These are phyloP conservation scores for Apodemus agrarius DNA, from an alignment of 2,797 vertebrate species.

Conservation along the genomic window DNA sequence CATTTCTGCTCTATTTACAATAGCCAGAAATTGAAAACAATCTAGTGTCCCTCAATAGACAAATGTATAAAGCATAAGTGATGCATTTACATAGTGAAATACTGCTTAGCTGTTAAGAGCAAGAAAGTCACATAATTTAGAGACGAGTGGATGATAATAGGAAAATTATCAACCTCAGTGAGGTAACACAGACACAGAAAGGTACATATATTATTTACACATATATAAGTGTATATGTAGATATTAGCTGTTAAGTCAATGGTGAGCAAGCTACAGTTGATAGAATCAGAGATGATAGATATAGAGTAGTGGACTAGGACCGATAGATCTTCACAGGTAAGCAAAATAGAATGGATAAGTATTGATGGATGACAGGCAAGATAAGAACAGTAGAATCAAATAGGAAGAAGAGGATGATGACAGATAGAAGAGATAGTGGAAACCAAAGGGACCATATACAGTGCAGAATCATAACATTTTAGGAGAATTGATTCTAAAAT, in stretches of 20 bases:
- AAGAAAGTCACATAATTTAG: not conserved
- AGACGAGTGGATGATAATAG: not conserved
- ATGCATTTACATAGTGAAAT: not conserved
- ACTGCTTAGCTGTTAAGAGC: not conserved
- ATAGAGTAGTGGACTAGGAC: no score
- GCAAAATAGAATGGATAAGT: not conserved
- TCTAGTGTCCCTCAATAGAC: not conserved
- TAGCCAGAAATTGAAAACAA: not conserved
- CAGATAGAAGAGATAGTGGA: not conserved
- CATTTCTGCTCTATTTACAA: not conserved
- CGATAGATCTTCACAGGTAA: not conserved
- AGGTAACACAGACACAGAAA: not conserved
- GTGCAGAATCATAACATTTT: not conserved
- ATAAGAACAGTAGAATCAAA: not conserved
- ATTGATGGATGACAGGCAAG: not conserved
- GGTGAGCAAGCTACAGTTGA: not conserved
- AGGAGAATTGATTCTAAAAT: not conserved
- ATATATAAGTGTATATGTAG: not conserved
- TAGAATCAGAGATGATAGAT: not conserved
- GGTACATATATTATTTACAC: not conserved
- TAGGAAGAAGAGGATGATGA: not conserved
- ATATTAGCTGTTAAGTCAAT: not conserved
- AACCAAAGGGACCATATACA: not conserved
- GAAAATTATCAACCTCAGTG: not conserved
- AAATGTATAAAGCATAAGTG: not conserved